phyloP scores from a whole-genome alignment of 1,140 invertebrate species.

The Thaumetopoea pityocampa region DNA sequence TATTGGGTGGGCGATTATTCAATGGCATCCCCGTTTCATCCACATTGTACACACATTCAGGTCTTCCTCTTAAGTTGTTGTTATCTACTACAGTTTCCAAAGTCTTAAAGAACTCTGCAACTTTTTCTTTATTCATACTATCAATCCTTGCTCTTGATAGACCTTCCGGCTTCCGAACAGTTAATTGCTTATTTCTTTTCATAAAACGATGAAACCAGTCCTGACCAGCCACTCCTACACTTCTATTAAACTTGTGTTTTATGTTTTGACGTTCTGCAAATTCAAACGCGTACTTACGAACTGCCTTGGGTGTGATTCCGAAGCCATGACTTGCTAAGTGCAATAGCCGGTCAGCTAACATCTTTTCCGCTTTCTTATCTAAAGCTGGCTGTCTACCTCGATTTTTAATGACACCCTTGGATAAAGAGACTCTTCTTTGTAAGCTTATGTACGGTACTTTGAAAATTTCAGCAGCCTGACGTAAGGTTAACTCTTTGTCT shows the following conservation, averaged over 20 bases:
- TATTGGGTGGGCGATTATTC: constrained; percentile 14
- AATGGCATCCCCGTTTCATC: constrained; percentile 15
- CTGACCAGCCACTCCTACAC: neutral
- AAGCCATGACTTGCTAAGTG: neutral
- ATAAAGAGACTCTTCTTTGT: too few relatives aligned
- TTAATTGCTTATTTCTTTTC: neutral
- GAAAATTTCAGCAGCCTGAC: too few relatives aligned
- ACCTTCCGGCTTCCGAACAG: constrained; percentile 1
- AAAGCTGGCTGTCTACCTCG: too few relatives aligned
- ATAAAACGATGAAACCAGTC: neutral
- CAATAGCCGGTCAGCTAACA: neutral
- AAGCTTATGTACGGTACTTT: too few relatives aligned
- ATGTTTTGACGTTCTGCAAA: neutral
- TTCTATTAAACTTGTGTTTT: neutral
- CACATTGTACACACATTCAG: neutral
- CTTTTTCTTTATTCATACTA: constrained; percentile 12
- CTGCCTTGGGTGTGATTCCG: neutral
- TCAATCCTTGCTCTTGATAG: constrained; percentile 18
- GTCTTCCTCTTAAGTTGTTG: neutral
- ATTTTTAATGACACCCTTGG: too few relatives aligned
- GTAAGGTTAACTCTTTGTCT: too few relatives aligned
- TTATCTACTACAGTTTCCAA: constrained; percentile 1
- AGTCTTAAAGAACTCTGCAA: constrained; percentile 11
- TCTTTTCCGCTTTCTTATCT: neutral
- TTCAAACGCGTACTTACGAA: too few relatives aligned